These are phyloP conservation scores for Euplexia lucipara DNA, from an alignment of 2,888 invertebrate species.

Conservation along the genomic window DNA sequence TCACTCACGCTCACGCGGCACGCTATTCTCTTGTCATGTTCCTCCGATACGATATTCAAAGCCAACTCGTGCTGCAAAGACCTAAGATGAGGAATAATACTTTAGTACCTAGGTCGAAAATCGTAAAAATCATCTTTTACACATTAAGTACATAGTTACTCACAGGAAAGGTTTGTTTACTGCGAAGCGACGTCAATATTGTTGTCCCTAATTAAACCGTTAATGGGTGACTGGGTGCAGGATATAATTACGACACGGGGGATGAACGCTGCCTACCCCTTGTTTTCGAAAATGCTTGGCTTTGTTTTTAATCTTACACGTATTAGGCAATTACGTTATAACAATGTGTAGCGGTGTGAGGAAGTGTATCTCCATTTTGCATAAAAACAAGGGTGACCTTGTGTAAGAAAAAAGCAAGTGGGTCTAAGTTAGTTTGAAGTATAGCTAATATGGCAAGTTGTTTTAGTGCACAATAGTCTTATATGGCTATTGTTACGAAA, in stretches of 20 bases:
- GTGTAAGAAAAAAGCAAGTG: not conserved
- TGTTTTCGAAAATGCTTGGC: slow-evolving; percentile 1
- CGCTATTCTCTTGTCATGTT: slow-evolving; percentile 1
- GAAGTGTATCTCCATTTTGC: slow-evolving; percentile 1
- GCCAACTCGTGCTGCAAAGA: slow-evolving; percentile 3
- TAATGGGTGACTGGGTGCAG: not conserved
- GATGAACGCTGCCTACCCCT: not conserved
- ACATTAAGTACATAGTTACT: not conserved
- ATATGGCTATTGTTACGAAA: not conserved
- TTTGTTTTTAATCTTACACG: slow-evolving; percentile 28
- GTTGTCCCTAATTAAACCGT: slow-evolving; percentile 21
- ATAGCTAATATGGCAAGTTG: not conserved
- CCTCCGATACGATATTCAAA: not conserved
- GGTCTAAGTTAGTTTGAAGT: not conserved
- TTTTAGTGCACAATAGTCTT: not conserved
- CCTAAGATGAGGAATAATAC: too few relatives aligned
- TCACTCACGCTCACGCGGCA: slow-evolving; percentile 5
- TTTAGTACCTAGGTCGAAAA: too few relatives aligned
- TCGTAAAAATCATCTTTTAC: too few relatives aligned
- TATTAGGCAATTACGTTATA: slow-evolving; percentile 25
- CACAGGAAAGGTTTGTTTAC: slow-evolving; percentile 10
- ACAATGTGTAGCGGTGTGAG: slow-evolving; percentile 14
- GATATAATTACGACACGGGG: slow-evolving; percentile 19
- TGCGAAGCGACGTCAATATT: slow-evolving; percentile 21
- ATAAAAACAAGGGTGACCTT: slow-evolving; percentile 2